Base-by-base conservation (phyloP, 2,888 invertebrate species). In the Nymphalis c-album region DNA sequence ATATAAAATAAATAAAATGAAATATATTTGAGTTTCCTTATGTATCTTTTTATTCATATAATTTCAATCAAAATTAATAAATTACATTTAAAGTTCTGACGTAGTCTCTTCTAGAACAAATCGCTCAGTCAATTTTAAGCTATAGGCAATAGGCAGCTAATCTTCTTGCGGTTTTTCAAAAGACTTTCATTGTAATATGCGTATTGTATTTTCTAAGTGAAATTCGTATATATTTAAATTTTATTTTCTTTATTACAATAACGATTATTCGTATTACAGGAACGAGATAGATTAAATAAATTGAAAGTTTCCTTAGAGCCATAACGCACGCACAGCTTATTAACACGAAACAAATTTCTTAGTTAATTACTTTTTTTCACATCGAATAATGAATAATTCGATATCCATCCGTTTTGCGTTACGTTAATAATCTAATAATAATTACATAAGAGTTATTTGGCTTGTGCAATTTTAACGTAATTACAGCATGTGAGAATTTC, bases 341-440 rank as follows among this genome's bases (percentile, higher is more conserved):
- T 26, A 5, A 7, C 53, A 53, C 53, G 53, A 31, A 55, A 55
- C 53, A 31, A n/a, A 68, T 53, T 63, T 63, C 57, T 67, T 22
- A 60, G 16, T 51, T 40, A 62, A 66, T 50, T 68, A 50, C 58
- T 22, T 53, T 59, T 63, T 68, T 63, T 55, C 10, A 63, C 51
- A 55, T 53, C 17, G 55, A 60, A 51, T 35, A 57, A 5, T 40
- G 35, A 57, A 61, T 66, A 66, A 55, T 65, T 55, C 26, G 26
- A 40, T 57, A 57, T 60, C 50, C 60, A 63, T 68, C 65, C 71
- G 66, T 63, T 70, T 31, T 60, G 63, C 57, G 65, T 48, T 60
- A 61, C 68, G 40, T 47, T 64, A 61, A 47, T 63, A 60, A 48
- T 53, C 53, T 48, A 51, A 63, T 59, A 51, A 35, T 51, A 50